Evolutionary conservation across 2,888 invertebrate genomes (phyloP).

Genomic region (Amitus sp.): DNA sequence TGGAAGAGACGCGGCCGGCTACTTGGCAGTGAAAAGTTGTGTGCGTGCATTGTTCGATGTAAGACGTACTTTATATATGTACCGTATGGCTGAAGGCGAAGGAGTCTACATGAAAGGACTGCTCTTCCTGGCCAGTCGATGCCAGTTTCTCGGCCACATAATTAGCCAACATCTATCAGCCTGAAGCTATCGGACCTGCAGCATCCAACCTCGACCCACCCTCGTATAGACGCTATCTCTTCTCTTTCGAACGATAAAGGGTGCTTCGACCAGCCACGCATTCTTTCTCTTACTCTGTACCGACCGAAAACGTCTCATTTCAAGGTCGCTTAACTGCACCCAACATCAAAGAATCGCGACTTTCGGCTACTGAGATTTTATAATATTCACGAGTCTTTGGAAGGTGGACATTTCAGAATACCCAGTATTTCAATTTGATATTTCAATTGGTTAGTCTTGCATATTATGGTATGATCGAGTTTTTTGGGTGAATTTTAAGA

Average conservation of each 20-base stretch:
- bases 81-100: constrained; percentile 47
- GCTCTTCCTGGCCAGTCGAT: constrained; percentile 53
- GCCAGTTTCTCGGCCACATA: constrained; percentile 62
- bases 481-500: too few species aligned
- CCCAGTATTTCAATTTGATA: too few species aligned
- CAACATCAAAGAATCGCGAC: too few species aligned
- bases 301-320: constrained; percentile 32
- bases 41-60: constrained; percentile 20
- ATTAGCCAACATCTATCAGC: constrained; percentile 67
- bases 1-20: constrained; percentile 21
- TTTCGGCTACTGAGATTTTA: too few species aligned
- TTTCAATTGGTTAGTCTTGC: too few species aligned
- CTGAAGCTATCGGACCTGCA: constrained; percentile 62
- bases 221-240: constrained; percentile 46
- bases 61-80: constrained; percentile 33
- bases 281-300: constrained; percentile 26
- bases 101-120: constrained; percentile 47
- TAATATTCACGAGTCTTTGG: too few species aligned
- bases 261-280: constrained; percentile 23
- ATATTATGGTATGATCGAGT: too few species aligned
- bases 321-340: too few species aligned
- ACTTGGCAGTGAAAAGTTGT: constrained; percentile 28
- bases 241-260: constrained; percentile 39
- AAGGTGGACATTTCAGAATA: too few species aligned
- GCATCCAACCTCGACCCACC: constrained; percentile 55